Evolutionary conservation across 2,113 vertebrate genomes (phyloP).

Genomic region (Mesembrinibis cayennensis): DNA sequence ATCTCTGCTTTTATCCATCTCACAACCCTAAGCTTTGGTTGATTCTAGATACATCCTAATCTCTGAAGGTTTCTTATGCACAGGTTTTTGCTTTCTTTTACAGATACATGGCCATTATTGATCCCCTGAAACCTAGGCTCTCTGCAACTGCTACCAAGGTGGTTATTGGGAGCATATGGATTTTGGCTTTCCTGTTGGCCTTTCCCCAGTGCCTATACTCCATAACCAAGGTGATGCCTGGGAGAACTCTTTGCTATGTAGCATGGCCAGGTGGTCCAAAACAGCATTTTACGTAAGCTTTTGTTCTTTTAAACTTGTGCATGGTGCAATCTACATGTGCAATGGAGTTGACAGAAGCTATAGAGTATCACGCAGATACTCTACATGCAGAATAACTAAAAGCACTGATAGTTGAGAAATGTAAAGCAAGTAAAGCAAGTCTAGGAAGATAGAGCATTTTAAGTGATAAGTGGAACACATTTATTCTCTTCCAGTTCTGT

Average conservation of each 20-base stretch:
- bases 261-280: conserved; percentile 88
- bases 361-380: neutral
- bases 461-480: neutral
- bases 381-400: neutral
- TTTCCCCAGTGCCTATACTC: conserved; percentile 96
- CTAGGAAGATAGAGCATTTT: neutral
- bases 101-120: conserved; percentile 98
- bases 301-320: neutral
- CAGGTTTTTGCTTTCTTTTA: conserved; percentile 1
- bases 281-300: conserved; percentile 89
- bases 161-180: conserved; percentile 93
- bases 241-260: conserved; percentile 89
- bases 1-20: neutral
- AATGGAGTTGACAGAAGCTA: neutral
- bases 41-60: neutral
- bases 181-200: conserved; percentile 90
- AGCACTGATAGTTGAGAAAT: neutral
- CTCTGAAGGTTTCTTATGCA: neutral
- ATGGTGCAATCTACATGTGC: neutral
- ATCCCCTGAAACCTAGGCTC: conserved; percentile 93
- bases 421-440: neutral
- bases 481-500: neutral
- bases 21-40: neutral
- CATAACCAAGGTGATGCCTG: conserved; percentile 81
- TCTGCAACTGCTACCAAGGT: conserved; percentile 91